Conservation (phyloP, 1,140 invertebrate species). For the Drosophila ercepeae region DNA sequence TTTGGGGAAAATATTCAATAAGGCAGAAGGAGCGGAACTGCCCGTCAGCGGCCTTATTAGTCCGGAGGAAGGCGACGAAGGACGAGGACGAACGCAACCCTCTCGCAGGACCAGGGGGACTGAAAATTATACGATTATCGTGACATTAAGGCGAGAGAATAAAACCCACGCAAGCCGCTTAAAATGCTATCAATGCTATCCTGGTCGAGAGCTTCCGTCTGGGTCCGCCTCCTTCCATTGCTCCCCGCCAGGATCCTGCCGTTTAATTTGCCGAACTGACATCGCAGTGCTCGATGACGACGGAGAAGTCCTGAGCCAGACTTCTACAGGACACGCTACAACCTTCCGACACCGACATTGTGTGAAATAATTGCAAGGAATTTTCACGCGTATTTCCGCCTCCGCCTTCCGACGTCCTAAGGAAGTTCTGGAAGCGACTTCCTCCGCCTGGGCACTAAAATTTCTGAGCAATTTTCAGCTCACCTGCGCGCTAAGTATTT, state of each 20-base stretch:
- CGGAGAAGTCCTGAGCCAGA: constrained; percentile 25
- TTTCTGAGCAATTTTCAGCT: constrained; percentile 79
- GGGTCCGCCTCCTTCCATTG: constrained; percentile 14
- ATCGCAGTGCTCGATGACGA: constrained; percentile 41
- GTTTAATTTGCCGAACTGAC: constrained; percentile 10
- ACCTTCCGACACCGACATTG: constrained; percentile 50
- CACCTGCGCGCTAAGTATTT: constrained; percentile 80
- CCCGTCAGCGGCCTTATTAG: constrained; percentile 30
- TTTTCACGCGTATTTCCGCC: constrained; percentile 79
- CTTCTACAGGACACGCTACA: constrained; percentile 21
- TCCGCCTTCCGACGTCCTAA: constrained; percentile 20
- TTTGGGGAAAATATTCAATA: constrained; percentile 53
- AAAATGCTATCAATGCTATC: constrained; percentile 68
- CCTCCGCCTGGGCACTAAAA: constrained; percentile 50
- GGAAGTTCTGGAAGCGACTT: constrained; percentile 30
- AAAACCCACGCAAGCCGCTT: constrained; percentile 63
- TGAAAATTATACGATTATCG: constrained; percentile 76
- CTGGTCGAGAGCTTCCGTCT: constrained; percentile 58
- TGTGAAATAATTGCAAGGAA: constrained; percentile 80
- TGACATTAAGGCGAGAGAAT: constrained; percentile 63
- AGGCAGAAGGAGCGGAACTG: background rate
- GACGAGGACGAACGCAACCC: constrained; percentile 7
- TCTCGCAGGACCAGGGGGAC: constrained; percentile 34
- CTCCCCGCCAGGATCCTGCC: background rate
- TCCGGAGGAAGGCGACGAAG: constrained; percentile 5